Evolutionary conservation across 2,113 vertebrate genomes (phyloP).

Genomic region (Quiscalus mexicanus): DNA sequence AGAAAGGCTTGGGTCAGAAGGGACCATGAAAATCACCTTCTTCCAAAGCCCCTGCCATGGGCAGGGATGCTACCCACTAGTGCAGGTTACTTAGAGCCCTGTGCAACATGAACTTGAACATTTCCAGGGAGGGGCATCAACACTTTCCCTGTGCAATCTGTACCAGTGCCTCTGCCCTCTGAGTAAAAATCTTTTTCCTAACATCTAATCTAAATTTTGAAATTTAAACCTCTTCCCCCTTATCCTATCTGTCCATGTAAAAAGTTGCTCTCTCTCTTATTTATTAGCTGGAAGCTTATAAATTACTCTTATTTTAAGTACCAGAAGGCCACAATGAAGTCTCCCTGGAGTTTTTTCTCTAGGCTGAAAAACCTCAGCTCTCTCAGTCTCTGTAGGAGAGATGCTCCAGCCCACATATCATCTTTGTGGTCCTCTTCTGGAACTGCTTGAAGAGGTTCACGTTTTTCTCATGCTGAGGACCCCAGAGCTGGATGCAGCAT

Average conservation of each 20-base stretch:
- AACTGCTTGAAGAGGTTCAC: neutral
- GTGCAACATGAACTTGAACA: neutral
- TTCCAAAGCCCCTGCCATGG: neutral
- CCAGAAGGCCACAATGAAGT: accelerated
- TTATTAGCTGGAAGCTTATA: no score
- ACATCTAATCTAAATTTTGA: neutral
- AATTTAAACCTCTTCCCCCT: neutral
- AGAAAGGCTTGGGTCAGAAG: neutral
- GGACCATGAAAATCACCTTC: neutral
- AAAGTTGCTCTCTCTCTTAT: neutral
- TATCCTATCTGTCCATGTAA: neutral
- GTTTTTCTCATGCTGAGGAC: neutral
- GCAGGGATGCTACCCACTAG: neutral
- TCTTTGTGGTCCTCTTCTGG: neutral
- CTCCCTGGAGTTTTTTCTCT: neutral
- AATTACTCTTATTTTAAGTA: neutral
- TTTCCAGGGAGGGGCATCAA: neutral
- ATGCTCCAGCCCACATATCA: neutral
- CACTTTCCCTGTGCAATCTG: neutral
- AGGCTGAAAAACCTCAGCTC: neutral
- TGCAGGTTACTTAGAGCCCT: neutral
- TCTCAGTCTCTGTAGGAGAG: neutral
- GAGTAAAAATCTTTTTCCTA: neutral
- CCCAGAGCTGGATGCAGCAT: neutral
- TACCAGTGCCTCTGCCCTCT: neutral